A percentile compares a stretch with the other conserved stretches of the same genome.
phyloP scores from a whole-genome alignment of 2,113 vertebrate species.

The Muscicapa adusta region DNA sequence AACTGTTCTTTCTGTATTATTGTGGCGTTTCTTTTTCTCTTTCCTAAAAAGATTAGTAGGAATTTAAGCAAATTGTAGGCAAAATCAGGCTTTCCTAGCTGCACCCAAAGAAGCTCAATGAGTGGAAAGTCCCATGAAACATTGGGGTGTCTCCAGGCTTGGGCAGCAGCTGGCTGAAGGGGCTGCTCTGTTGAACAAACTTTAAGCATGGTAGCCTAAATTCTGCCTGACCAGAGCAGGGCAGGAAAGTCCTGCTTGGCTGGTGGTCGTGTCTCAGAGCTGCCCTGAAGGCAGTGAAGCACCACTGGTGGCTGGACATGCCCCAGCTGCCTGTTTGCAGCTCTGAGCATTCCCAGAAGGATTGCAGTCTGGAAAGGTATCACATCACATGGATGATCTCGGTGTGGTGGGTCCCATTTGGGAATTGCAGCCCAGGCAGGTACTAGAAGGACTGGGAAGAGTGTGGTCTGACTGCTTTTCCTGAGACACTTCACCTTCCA shows the following conservation, averaged over 20 bases:
- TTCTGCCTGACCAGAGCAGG: not conserved
- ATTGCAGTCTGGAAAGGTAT: fast-evolving
- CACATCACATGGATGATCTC: fast-evolving
- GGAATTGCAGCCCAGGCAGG: not conserved
- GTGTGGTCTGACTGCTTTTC: not conserved
- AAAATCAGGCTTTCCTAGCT: not conserved
- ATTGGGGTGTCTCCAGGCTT: not conserved
- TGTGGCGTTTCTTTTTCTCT: not conserved
- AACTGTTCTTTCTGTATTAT: not conserved
- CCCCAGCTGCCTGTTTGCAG: not conserved
- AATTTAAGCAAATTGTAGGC: not conserved
- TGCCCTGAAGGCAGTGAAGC: not conserved
- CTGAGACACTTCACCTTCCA: not conserved
- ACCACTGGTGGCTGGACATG: not conserved
- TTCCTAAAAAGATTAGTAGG: not conserved
- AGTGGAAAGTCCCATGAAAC: not conserved
- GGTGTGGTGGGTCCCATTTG: fast-evolving
- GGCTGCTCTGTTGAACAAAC: not conserved
- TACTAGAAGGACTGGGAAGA: not conserved
- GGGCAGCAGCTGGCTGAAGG: not conserved
- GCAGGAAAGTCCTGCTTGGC: not conserved
- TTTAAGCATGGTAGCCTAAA: not conserved
- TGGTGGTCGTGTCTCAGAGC: not conserved
- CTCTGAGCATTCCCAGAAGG: not conserved
- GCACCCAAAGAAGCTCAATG: not conserved